Evolutionary conservation across 2,797 vertebrate species (phyloP).

Genomic region (Sternarchorhynchus goeldii): DNA sequence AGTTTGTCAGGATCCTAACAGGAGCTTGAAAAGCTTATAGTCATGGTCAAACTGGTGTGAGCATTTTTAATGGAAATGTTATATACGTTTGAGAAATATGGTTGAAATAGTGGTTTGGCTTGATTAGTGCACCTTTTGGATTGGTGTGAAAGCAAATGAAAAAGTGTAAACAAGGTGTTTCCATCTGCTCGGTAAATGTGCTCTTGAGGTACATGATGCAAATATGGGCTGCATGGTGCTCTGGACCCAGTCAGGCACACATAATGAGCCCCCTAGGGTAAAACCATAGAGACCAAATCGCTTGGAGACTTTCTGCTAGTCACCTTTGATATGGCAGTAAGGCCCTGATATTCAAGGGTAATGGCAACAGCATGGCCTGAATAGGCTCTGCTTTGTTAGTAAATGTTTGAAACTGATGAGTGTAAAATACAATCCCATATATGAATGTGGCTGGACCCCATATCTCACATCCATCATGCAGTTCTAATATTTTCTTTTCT

Average conservation of each 20-base stretch:
- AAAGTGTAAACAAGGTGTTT: conserved; percentile 33
- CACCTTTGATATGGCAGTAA: conserved; percentile 22
- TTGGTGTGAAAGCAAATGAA: neutral
- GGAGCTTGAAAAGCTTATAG: neutral
- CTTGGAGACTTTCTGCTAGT: conserved; percentile 51
- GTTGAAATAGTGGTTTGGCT: too few relatives aligned
- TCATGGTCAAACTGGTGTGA: neutral
- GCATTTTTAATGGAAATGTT: neutral
- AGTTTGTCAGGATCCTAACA: neutral
- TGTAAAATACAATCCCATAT: neutral
- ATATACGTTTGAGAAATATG: neutral
- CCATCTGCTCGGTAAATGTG: conserved; percentile 33
- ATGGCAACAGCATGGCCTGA: conserved; percentile 14
- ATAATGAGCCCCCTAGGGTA: conserved; percentile 71
- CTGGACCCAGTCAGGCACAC: conserved; percentile 57
- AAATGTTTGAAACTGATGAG: neutral
- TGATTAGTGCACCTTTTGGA: neutral
- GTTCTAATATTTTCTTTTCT: conserved; percentile 14
- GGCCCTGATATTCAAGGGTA: conserved; percentile 10
- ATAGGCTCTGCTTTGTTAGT: neutral
- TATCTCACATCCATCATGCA: conserved; percentile 2
- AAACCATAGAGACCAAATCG: conserved; percentile 68
- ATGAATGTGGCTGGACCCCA: neutral
- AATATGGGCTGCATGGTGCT: conserved; percentile 61
- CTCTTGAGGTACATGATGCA: conserved; percentile 55